Base-by-base conservation (phyloP, 2,888 invertebrate species). In the Anarsia innoxiella region DNA sequence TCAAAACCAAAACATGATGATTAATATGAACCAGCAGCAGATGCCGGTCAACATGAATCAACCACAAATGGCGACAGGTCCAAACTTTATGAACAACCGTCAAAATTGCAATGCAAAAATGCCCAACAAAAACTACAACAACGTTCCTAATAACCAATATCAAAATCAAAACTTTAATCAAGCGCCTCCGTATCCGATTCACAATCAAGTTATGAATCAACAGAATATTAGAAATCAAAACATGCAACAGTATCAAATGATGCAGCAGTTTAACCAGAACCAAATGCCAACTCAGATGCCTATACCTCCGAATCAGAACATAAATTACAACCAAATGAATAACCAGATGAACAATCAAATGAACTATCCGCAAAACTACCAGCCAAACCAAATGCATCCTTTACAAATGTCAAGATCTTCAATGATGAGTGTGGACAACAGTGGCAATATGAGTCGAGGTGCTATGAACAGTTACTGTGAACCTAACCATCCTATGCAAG, bases 361-460 rank as follows among this genome's bases (percentile, higher is more conserved):
- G 13, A 74, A 56, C 41, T 82, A 80, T 42, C 53, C 56, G 1
- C 72, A 67, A 28, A 28, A 27, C 12, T 35, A 35, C 10, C 16
- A 15, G 42, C 78, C 74, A 52, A 71, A 61, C 36, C 80, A 75
- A 40, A 72, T 78, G 58, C 71, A 82, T 51, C 72, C 67, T 1
- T 49, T 78, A 52, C 83, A 83, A 56, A 73, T 82, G 71, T 84
- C 83, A 0, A 68, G 83, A 40, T 82, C 83, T 2, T 84, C 84
- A 0, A 57, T 78, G 32, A 84, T 84, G 84, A 84, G 84, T 39
- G 82, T 83, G 0, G 83, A 84, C 40, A 83, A 75, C 47, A 83
- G 78, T 39, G 78, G 74, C 0, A 79, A 75, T 39, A 76, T 79
- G 71, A 69, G 60, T 41, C 57, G 82, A 40, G 80, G 79, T 1